Evolutionary conservation across 1,140 invertebrate genomes (phyloP).

Genomic region (Trachelipus rathkii): DNA sequence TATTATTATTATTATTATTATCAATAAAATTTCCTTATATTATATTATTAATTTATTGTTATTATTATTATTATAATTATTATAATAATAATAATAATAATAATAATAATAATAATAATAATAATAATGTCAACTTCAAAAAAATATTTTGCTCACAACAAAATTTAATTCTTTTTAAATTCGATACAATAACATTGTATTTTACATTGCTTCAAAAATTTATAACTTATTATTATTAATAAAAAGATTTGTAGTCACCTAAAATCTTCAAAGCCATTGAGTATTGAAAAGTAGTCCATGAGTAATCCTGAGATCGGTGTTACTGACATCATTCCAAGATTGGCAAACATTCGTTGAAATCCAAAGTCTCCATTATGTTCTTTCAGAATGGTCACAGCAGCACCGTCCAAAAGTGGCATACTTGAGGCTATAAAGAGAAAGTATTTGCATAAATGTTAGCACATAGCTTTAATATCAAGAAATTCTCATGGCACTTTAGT

Average conservation of each 20-base stretch:
- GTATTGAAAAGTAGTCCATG: slow-evolving; percentile 16
- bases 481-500: no score
- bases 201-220: no score
- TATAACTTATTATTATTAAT: no score
- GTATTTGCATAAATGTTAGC: no score
- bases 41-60: background rate
- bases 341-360: slow-evolving; percentile 19
- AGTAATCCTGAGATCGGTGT: slow-evolving; percentile 21
- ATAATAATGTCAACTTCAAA: no score
- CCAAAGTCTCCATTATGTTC: slow-evolving; percentile 26
- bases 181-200: no score
- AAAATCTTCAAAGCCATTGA: slow-evolving; percentile 17
- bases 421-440: slow-evolving; percentile 13
- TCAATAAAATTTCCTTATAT: background rate
- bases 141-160: no score
- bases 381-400: slow-evolving; percentile 21
- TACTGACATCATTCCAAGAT: slow-evolving; percentile 14
- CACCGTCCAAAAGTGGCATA: slow-evolving; percentile 23
- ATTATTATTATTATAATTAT: background rate
- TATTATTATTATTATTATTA: no score
- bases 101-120: background rate
- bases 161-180: no score
- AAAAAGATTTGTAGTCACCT: no score
- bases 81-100: background rate
- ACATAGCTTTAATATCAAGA: no score